Base-by-base conservation (phyloP, 2,113 vertebrate genomes). In the Bubo bubo region DNA sequence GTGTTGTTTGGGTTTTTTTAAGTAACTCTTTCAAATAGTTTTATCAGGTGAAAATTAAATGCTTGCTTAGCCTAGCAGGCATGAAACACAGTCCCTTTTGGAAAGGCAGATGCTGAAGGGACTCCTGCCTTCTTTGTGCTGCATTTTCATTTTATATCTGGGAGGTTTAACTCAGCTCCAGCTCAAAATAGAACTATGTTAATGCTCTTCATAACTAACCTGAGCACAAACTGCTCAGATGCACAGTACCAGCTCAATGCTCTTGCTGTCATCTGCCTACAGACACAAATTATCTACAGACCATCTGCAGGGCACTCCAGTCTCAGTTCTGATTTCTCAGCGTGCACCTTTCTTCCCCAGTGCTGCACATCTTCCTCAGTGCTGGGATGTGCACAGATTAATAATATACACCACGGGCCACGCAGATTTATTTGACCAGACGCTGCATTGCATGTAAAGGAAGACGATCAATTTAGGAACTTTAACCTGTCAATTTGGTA, bases 111-210 rank as follows among this genome's bases (percentile, higher is more conserved):
- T 17, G 35, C 35, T 93, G 41, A 87, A 79, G n/a, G 34, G 49
- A 14, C 52, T 79, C n/a, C 21, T 2, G 3, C n/a, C n/a, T 28
- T 34, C 63, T 80, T 85, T 35, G 62, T 72, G 66, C 39, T 90
- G 39, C 21, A 26, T 63, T 64, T 88, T 88, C 34, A 28, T 72
- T 88, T 77, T 84, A 86, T 84, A 94, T 93, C 76, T 77, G 50
- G 23, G 55, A 93, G 34, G n/a, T 73, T 90, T 60, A 83, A 56
- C 23, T 63, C 43, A 70, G 35, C 62, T 52, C 26, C 50, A 80
- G 59, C 84, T 91, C 79, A 49, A 82, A 90, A 71, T 73, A 86
- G 39, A 88, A 30, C 35, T 39, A 15, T 16, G 10, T 18, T 74
- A 90, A 79, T n/a, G 21, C 7, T 93, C 18, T 76, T 84, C 72